Evolutionary conservation across 2,888 invertebrate species (phyloP), one percentile per base, ranked within the genome.

Genomic region (Leucoma salicis): DNA sequence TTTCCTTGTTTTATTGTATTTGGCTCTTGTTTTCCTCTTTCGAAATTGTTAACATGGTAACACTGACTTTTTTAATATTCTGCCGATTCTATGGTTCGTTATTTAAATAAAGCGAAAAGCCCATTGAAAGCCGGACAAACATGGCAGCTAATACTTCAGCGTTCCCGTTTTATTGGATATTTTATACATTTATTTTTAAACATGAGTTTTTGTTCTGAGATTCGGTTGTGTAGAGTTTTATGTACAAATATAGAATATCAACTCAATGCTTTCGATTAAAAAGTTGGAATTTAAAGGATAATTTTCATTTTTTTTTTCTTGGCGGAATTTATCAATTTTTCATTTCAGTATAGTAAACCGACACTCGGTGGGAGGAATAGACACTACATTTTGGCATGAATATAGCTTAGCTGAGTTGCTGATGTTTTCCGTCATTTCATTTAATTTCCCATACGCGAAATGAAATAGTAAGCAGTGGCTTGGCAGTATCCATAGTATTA

Each of bases 41-140:
- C 52, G 36, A 41, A 42, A 40, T 35, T 43, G 45, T 53, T 36
- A 46, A 45, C 41, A 37, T 53, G 46, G 57, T 51, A 70, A 69
- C 58, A 52, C 47, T 42, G 41, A 49, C 2, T 27, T n/a, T 27
- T 27, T 25, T n/a, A 6, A 25, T 11, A 27, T 21, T n/a, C 8
- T 49, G 35, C 51, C 45, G 50, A 63, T 66, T 53, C 49, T 59
- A 55, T 59, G 72, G 76, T 77, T 57, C 72, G 70, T 75, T 78
- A 80, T 81, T 78, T 70, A 77, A 79, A 81, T 80, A 67, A 66
- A 47, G 63, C 63, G 63, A 63, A 72, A 76, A 70, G 49, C 61
- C 62, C 56, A 51, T 6, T 51, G 53, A 52, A 56, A 53, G 49
- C 49, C 47, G 52, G 46, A 53, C 49, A 58, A 59, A 66, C 51